Evolutionary conservation across 2,888 invertebrate genomes (phyloP).

Genomic region (Lepidochitona cinerea): DNA sequence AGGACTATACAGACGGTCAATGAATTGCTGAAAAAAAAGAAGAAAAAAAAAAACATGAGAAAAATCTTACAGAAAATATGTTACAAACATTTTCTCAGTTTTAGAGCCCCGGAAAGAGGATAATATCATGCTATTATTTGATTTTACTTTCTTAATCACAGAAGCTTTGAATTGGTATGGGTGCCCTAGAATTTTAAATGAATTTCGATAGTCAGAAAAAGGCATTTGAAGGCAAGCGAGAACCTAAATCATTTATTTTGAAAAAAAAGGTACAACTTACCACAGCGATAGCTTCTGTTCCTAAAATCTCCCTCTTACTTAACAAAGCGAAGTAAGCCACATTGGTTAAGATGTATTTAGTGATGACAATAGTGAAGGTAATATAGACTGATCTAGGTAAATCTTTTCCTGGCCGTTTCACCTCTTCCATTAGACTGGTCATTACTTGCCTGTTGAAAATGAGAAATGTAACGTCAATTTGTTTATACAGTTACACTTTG

Average conservation of each 20-base stretch:
- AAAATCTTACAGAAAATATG: too few relatives aligned
- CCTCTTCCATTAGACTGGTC: constrained; percentile 71
- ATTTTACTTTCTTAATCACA: too few relatives aligned
- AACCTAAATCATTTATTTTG: too few relatives aligned
- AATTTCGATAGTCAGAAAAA: too few relatives aligned
- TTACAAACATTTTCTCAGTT: neutral
- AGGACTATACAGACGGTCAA: constrained; percentile 43
- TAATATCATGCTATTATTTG: too few relatives aligned
- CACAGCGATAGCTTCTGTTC: constrained; percentile 84
- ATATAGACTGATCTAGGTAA: constrained; percentile 84
- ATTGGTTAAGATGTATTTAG: constrained; percentile 85
- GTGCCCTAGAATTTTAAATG: too few relatives aligned
- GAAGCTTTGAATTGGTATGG: too few relatives aligned
- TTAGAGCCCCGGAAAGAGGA: too few relatives aligned
- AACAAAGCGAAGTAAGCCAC: constrained; percentile 86
- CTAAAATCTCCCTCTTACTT: constrained; percentile 80
- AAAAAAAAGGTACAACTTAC: too few relatives aligned
- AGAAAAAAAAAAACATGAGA: neutral
- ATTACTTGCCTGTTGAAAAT: constrained; percentile 55
- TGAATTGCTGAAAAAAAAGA: constrained; percentile 37
- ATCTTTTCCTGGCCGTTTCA: constrained; percentile 73
- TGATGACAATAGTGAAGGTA: constrained; percentile 83
- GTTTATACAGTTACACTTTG: too few relatives aligned
- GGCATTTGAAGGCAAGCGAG: too few relatives aligned
- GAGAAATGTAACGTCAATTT: too few relatives aligned